phyloP scores from a whole-genome alignment of 2,888 invertebrate genomes.

The Elegia similella region DNA sequence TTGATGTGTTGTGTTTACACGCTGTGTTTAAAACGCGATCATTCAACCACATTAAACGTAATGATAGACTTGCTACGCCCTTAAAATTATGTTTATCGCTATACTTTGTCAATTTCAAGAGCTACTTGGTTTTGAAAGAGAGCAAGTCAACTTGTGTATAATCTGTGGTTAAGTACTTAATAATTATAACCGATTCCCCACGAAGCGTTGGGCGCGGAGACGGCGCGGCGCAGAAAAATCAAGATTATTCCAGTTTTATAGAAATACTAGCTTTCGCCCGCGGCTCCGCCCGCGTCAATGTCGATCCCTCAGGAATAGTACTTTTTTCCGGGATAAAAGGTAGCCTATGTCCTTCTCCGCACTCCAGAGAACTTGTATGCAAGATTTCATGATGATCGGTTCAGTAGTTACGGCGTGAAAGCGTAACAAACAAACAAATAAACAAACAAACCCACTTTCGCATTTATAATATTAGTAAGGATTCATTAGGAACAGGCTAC shows the following conservation, averaged over 20 bases:
- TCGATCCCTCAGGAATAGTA: too few species aligned
- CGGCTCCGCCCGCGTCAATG: too few species aligned
- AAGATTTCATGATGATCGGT: too few species aligned
- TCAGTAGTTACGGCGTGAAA: too few species aligned
- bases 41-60: constrained; percentile 16
- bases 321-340: too few species aligned
- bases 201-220: not conserved
- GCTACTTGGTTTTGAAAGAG: constrained; percentile 7
- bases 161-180: not conserved
- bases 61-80: constrained; percentile 10
- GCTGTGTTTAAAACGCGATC: constrained; percentile 48
- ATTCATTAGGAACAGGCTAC: too few species aligned
- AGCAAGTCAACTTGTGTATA: not conserved
- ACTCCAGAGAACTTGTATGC: too few species aligned
- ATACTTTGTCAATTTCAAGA: constrained; percentile 8
- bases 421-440: too few species aligned
- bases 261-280: too few species aligned
- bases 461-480: too few species aligned
- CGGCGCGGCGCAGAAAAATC: not conserved
- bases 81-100: not conserved
- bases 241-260: not conserved
- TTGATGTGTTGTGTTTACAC: constrained; percentile 33
- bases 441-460: too few species aligned
- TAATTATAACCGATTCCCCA: not conserved
- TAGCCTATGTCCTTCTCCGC: too few species aligned